Evolutionary conservation across 2,888 invertebrate species (phyloP).

Genomic region (Cetonia aurata): DNA sequence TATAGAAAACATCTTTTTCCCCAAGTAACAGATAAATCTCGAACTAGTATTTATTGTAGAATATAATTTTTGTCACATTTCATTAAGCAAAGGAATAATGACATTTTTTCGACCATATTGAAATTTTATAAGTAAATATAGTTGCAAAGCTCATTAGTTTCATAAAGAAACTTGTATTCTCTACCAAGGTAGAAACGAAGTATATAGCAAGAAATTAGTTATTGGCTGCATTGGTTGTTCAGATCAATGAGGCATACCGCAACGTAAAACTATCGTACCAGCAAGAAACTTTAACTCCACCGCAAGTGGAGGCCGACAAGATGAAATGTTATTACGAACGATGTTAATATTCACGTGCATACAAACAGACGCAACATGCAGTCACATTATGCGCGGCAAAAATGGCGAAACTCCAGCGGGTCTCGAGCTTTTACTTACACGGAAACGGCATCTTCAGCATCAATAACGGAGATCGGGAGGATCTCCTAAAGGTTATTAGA

Average conservation of each 20-base stretch:
- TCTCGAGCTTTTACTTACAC: conserved; percentile 32
- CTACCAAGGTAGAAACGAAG: too few relatives aligned
- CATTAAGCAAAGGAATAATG: too few relatives aligned
- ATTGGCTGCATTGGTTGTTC: conserved; percentile 21
- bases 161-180: too few relatives aligned
- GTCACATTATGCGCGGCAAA: conserved; percentile 8
- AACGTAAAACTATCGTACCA: conserved; percentile 12
- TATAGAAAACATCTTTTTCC: too few relatives aligned
- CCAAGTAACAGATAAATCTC: too few relatives aligned
- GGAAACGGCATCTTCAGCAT: conserved; percentile 36
- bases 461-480: conserved; percentile 32
- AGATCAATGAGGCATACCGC: conserved; percentile 21
- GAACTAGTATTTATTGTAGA: too few relatives aligned
- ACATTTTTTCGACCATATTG: too few relatives aligned
- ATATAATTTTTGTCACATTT: too few relatives aligned
- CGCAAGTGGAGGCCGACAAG: conserved; percentile 22
- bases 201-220: neutral
- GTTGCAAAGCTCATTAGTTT: too few relatives aligned
- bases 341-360: conserved; percentile 6
- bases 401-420: conserved; percentile 31
- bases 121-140: too few relatives aligned
- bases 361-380: conserved; percentile 21
- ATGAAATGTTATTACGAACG: conserved; percentile 31
- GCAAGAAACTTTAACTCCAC: conserved; percentile 31
- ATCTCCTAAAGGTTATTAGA: conserved; percentile 41